Evolutionary conservation across 2,888 invertebrate genomes (phyloP).

Genomic region (Cerceris ruficornis): DNA sequence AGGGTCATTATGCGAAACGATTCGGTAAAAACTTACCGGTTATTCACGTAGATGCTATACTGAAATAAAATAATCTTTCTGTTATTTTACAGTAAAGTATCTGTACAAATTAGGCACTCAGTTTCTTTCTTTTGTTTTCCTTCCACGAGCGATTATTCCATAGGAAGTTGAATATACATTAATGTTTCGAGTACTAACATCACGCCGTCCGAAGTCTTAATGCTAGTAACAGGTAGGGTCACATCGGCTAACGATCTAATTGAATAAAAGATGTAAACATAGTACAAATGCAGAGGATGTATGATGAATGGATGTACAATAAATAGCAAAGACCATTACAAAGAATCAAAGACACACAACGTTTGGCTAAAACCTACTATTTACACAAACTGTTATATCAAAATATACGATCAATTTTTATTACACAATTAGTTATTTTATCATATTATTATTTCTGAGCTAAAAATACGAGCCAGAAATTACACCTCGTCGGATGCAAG

Average conservation of each 20-base stretch:
- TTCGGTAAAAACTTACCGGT: background rate
- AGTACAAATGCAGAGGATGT: constrained; percentile 69
- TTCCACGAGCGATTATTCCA: constrained; percentile 66
- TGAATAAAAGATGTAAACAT: constrained; percentile 66
- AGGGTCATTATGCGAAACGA: constrained; percentile 25
- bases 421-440: constrained; percentile 71
- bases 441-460: constrained; percentile 55
- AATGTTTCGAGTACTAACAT: constrained; percentile 74
- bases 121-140: constrained; percentile 16
- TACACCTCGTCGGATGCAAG: constrained; percentile 80
- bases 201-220: constrained; percentile 63
- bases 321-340: constrained; percentile 79
- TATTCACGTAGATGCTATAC: constrained; percentile 12
- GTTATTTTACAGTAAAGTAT: constrained; percentile 78
- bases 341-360: constrained; percentile 77
- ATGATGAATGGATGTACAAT: constrained; percentile 79
- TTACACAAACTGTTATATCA: constrained; percentile 81
- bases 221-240: constrained; percentile 51
- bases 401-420: constrained; percentile 79
- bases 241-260: constrained; percentile 42
- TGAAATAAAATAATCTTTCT: constrained; percentile 60
- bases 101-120: constrained; percentile 81
- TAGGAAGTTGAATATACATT: constrained; percentile 70
- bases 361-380: constrained; percentile 79
- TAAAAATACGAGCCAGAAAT: constrained; percentile 60